A percentile compares a stretch with the other conserved stretches of the same genome.
Evolutionary conservation across 2,113 vertebrate genomes (phyloP).

Genomic region (Hippolais icterina): DNA sequence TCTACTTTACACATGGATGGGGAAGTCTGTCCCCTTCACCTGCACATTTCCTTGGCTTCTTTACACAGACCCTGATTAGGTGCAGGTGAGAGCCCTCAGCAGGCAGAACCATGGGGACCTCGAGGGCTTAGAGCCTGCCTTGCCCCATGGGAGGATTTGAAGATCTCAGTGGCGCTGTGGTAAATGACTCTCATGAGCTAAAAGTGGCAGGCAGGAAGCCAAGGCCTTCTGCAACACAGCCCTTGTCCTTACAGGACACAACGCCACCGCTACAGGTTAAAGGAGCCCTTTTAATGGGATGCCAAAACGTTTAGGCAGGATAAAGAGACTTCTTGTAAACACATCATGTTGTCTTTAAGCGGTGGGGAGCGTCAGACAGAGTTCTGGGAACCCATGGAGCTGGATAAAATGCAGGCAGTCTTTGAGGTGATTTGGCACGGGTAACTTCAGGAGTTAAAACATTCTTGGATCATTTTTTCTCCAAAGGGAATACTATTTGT

Average conservation of each 20-base stretch:
- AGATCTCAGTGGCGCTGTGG: background rate
- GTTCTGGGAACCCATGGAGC: background rate
- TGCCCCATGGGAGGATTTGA: background rate
- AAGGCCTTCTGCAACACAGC: background rate
- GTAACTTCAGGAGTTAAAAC: background rate
- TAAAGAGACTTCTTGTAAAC: background rate
- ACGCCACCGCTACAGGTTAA: rapidly evolving
- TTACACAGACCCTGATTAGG: background rate
- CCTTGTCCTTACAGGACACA: background rate
- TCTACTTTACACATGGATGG: background rate
- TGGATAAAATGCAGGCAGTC: background rate
- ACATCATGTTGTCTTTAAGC: background rate
- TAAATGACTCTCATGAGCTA: background rate
- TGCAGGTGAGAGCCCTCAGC: background rate
- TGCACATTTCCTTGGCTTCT: background rate
- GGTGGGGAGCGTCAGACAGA: background rate
- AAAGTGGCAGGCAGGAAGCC: background rate
- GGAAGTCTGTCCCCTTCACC: background rate
- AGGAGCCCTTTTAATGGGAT: background rate
- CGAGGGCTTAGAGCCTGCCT: background rate
- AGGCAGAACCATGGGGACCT: background rate
- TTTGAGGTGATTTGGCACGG: background rate
- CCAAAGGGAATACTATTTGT: background rate
- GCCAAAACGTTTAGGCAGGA: background rate
- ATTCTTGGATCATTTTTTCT: background rate